These are phyloP conservation scores for Ephestia elutella DNA, from an alignment of 1,140 invertebrate species.

Conservation along the genomic window DNA sequence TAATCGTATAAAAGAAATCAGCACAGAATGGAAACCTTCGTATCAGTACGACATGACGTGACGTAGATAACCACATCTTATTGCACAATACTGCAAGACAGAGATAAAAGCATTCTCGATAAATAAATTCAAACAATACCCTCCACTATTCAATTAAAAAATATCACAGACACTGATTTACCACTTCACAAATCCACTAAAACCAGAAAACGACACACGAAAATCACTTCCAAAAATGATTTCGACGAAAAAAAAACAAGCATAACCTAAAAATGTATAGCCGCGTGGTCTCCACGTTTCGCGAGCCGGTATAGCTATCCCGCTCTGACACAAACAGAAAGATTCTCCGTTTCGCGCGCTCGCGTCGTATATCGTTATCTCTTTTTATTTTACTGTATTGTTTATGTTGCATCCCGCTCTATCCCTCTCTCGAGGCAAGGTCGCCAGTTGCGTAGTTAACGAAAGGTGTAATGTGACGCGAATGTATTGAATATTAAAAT, in stretches of 20 bases:
- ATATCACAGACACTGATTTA: background rate
- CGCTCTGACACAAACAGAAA: conserved; percentile 7
- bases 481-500: background rate
- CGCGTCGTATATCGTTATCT: conserved; percentile 3
- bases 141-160: background rate
- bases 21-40: no score
- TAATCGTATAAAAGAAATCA: no score
- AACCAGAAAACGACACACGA: background rate
- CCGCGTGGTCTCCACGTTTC: conserved; percentile 28
- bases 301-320: conserved; percentile 21
- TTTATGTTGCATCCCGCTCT: conserved; percentile 15
- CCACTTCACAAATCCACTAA: background rate
- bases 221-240: background rate
- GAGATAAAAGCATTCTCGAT: background rate
- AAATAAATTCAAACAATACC: background rate
- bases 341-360: background rate
- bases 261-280: conserved; percentile 26
- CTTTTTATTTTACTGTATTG: background rate
- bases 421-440: conserved; percentile 9
- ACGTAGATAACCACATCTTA: background rate
- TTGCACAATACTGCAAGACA: background rate
- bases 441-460: background rate
- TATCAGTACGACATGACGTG: background rate
- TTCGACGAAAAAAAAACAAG: background rate
- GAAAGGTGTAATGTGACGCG: background rate